Base-by-base conservation (phyloP, 2,888 invertebrate species). In the Laothoe populi region DNA sequence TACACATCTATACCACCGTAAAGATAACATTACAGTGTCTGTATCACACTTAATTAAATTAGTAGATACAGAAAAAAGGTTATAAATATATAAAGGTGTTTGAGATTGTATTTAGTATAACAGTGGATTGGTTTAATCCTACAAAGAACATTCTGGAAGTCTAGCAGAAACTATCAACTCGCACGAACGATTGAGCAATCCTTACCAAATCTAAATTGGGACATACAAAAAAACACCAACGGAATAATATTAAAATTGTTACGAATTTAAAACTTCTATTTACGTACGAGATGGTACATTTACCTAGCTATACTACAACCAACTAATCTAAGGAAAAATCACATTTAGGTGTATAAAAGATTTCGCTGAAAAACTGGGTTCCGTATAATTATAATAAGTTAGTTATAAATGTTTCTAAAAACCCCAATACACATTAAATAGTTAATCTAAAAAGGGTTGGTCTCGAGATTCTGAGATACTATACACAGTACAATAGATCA, bases 381-480 rank as follows among this genome's bases (percentile, higher is more conserved):
- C 71, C 78, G 74, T 90, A 87, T 85, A 89, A 79, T 81, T 87
- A 87, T 84, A 87, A 71, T 76, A 77, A 74, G 76, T 73, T 74
- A 77, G 73, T 75, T 85, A 86, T 87, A 92, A 90, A 90, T 67
- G 77, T 89, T 75, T 91, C 87, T 90, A 90, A 90, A 90, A 90
- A 83, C 78, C 81, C 83, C 81, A 84, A 85, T 79, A 83, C 77
- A 73, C 74, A 72, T 78, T 78, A 73, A 75, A 87, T 87, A 88
- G 83, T 84, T 84, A 80, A 71, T 90, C 84, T 89, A 89, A 88
- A 89, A 88, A 84, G 83, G 82, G 79, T 87, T 84, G 92, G 92
- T 92, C 92, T 87, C 86, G 88, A 90, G 86, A 90, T 87, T 90
- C 83, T 83, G 87, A 86, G 82, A 87, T 85, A 78, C 83, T 89